Evolutionary conservation across 2,797 vertebrate species (phyloP).

Genomic region (Mallotus villosus): DNA sequence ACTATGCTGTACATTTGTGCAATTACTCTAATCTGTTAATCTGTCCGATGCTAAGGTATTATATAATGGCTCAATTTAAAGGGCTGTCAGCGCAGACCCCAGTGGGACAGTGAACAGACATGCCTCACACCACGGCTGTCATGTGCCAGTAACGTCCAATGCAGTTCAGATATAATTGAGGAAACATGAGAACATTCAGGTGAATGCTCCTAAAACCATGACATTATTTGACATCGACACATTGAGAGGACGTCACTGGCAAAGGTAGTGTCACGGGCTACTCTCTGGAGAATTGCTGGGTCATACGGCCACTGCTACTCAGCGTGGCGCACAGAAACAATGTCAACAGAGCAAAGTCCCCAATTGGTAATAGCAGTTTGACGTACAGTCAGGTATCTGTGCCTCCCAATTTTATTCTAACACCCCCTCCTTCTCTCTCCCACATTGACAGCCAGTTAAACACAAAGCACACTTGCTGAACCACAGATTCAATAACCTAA

Average conservation of each 20-base stretch:
- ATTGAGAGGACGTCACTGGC: not conserved
- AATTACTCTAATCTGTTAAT: constrained; percentile 60
- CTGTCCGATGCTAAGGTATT: constrained; percentile 50
- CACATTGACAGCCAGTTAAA: not conserved
- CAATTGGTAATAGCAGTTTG: not conserved
- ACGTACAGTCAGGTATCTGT: not conserved
- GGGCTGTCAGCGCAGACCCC: constrained; percentile 40
- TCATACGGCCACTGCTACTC: not conserved
- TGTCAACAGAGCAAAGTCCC: constrained; percentile 10
- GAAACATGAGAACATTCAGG: not conserved
- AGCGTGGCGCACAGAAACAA: constrained; percentile 2
- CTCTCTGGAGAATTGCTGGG: constrained; percentile 11
- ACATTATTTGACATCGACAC: not conserved
- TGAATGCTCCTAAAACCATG: not conserved
- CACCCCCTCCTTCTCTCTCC: not conserved
- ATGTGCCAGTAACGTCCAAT: not conserved
- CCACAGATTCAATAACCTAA: constrained; percentile 46
- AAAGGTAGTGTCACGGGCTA: not conserved
- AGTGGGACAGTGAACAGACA: not conserved
- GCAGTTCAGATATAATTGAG: not conserved
- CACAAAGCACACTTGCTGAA: constrained; percentile 24
- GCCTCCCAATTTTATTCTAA: not conserved
- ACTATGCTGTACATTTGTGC: constrained; percentile 42
- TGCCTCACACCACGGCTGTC: constrained; percentile 32
- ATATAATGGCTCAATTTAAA: constrained; percentile 52